Percentiles rank a stretch among this genome's conserved stretches.
phyloP scores from a whole-genome alignment of 1,140 invertebrate genomes.

The Cotesia typhae region DNA sequence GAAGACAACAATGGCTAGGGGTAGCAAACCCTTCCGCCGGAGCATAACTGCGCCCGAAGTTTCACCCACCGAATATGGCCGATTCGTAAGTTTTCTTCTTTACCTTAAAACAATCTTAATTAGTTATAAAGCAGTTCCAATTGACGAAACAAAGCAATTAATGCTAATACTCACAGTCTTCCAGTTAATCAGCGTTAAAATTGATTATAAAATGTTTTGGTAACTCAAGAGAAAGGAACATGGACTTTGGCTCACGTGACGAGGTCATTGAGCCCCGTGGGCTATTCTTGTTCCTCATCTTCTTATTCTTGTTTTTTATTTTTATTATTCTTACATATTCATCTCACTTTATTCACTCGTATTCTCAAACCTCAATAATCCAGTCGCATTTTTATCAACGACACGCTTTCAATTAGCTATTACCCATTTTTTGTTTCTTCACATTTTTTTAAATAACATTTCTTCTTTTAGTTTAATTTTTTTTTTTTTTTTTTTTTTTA shows the following conservation, averaged over 20 bases:
- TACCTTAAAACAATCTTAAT: not conserved
- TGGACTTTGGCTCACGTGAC: conserved; percentile 29
- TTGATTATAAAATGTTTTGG: not conserved
- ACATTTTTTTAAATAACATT: too few species aligned
- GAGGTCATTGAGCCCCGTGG: conserved; percentile 33
- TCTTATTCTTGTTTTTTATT: conserved; percentile 1
- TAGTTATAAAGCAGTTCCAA: not conserved
- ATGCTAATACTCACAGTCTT: too few species aligned
- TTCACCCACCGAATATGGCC: conserved; percentile 50
- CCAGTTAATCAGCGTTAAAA: not conserved
- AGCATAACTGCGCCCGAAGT: conserved; percentile 40
- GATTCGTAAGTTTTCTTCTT: conserved; percentile 46
- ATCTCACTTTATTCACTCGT: not conserved
- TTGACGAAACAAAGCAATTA: not conserved
- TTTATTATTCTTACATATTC: not conserved
- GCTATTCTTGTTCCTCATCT: conserved; percentile 30
- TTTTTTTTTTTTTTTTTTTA: too few species aligned
- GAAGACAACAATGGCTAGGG: conserved; percentile 50
- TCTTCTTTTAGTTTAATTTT: too few species aligned
- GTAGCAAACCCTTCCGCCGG: conserved; percentile 48
- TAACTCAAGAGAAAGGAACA: not conserved
- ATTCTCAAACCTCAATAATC: not conserved
- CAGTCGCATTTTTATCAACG: not conserved
- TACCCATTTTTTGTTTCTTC: too few species aligned
- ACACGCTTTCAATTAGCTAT: too few species aligned